A percentile compares a stretch with the other conserved stretches of the same genome.
These are phyloP conservation scores for Turritopsis dohrnii DNA, from an alignment of 30 jellyfish, hydroid and myxozoan genomes.

Conservation along the genomic window DNA sequence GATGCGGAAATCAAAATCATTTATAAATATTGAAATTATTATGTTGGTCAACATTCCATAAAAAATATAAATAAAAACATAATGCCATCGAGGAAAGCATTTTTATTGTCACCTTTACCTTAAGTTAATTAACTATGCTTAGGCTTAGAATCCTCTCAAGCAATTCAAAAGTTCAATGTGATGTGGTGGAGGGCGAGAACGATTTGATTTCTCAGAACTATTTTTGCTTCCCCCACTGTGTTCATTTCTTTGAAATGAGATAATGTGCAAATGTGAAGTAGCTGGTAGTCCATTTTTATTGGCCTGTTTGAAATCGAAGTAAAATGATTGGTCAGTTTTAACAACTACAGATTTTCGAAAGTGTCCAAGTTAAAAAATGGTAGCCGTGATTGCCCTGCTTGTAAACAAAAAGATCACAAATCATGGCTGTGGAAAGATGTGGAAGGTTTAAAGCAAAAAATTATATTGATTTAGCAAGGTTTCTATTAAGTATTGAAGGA, in stretches of 20 bases:
- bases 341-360: background rate
- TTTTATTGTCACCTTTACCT: too few species aligned
- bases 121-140: too few species aligned
- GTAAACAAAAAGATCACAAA: background rate
- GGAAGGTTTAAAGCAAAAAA: background rate
- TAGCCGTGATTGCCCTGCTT: background rate
- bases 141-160: too few species aligned
- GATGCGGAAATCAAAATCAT: too few species aligned
- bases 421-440: background rate
- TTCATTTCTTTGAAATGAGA: background rate
- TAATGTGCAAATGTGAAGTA: background rate
- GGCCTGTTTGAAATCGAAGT: background rate
- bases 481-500: too few species aligned
- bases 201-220: background rate
- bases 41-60: too few species aligned
- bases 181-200: background rate
- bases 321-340: background rate
- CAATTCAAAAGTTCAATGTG: too few species aligned
- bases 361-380: background rate
- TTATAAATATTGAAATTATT: too few species aligned
- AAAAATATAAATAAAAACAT: too few species aligned
- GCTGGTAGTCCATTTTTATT: background rate
- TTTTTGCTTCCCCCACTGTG: background rate
- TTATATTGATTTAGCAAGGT: background rate
- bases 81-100: too few species aligned